Base-by-base conservation (phyloP, 2,113 vertebrate genomes). In the Semicossyphus pulcher region DNA sequence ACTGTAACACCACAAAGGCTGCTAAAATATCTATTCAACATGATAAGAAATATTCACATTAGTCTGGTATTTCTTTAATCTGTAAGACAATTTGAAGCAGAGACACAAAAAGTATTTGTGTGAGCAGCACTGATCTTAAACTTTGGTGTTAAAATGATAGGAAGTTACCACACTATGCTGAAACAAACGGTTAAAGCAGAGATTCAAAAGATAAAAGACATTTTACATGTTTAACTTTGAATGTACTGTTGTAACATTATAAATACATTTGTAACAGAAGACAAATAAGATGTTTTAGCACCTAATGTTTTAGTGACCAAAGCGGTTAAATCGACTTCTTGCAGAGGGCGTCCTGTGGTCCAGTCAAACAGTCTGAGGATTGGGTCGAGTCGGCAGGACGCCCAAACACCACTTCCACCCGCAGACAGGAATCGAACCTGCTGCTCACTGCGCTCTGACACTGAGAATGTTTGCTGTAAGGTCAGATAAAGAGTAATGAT, bases 351-450 rank as follows among this genome's bases (percentile, higher is more conserved):
- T n/a, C 93, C 93, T 14, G 92, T 89, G n/a, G 87, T 72, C 93
- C 93, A 94, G 34, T 95, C 93, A 65, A 93, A 94, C 34, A 95
- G 87, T 72, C 93, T 86, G 67, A 95, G 91, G 36, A 86, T 45
- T 9, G 92, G 70, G 84, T 95, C 94, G 0, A 94, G 91, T 31
- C 94, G 86, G 42, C 94, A 95, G 4, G 93, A 89, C 2, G 89
- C 78, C 94, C 94, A 95, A 44, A 95, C 91, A 1, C 94, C 94
- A 53, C 91, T 93, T 70, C 93, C 93, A 41, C 80, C 93, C 0
- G 92, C 77, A 32, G 92, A 94, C 62, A 95, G 90, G 86, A 94
- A 95, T 20, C 94, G 92, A 15, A 95, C 94, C 88, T 95, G 94
- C 80, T 95, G 93, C 69, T 95, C 94, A 7, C 85, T 92, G 76